Percentiles rank a stretch among this genome's conserved stretches.
phyloP scores from a whole-genome alignment of 2,797 vertebrate genomes.

The Apodemus agrarius region DNA sequence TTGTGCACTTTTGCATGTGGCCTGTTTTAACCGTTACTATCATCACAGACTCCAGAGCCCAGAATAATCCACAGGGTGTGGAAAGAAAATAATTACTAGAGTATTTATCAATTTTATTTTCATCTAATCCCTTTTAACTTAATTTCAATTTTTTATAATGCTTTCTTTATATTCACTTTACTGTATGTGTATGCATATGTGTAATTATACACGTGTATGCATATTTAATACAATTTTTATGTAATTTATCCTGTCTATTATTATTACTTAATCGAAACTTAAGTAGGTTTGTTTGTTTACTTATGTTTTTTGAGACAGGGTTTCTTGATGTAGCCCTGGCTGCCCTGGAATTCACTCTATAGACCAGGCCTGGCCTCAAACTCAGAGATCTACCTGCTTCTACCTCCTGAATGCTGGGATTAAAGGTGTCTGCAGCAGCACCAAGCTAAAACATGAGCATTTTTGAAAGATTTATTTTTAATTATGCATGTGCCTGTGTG shows the following conservation, averaged over 20 bases:
- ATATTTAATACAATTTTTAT: not conserved
- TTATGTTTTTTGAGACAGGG: not conserved
- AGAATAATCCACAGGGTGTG: accelerated
- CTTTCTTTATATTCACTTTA: not conserved
- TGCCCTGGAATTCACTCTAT: not conserved
- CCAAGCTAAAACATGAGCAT: not conserved
- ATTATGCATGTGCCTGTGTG: not conserved
- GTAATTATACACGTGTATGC: not conserved
- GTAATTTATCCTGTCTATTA: not conserved
- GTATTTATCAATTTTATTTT: not conserved
- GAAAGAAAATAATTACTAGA: not conserved
- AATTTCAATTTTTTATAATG: not conserved
- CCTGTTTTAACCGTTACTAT: accelerated
- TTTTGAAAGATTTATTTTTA: not conserved
- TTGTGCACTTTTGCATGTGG: accelerated
- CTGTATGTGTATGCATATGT: accelerated
- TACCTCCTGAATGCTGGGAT: not conserved
- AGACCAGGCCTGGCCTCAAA: not conserved
- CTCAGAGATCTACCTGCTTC: not conserved
- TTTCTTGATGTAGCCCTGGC: not conserved
- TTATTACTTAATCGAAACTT: not conserved
- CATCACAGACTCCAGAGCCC: not conserved
- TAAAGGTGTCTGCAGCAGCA: not conserved
- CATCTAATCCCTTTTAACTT: not conserved
- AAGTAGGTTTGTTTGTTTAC: not conserved